Percentiles rank a stretch among this genome's conserved stretches.
These are phyloP conservation scores for Colossoma macropomum DNA, from an alignment of 2,113 vertebrate genomes.

Conservation along the genomic window DNA sequence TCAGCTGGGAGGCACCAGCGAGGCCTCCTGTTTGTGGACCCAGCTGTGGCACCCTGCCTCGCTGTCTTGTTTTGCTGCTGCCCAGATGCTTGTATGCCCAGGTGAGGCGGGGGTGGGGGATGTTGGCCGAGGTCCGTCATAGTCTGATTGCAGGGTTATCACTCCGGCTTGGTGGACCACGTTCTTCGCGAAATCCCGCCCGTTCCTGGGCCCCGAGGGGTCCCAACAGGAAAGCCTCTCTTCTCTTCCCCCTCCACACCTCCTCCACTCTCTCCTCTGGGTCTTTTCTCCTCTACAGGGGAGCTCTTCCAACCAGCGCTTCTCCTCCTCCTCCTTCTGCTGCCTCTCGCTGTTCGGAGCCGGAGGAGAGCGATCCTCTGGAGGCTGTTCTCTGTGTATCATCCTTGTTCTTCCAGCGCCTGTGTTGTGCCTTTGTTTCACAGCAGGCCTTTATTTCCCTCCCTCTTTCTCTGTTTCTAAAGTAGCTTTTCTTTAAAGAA, in stretches of 20 bases:
- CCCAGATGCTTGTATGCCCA: neutral
- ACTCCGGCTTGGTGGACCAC: neutral
- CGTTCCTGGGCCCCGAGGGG: conserved; percentile 70
- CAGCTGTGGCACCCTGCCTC: neutral
- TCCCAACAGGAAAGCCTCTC: conserved; percentile 76
- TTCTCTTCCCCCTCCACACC: conserved; percentile 62
- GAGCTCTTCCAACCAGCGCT: conserved; percentile 64
- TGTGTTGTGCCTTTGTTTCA: neutral
- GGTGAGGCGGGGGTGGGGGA: too few species aligned
- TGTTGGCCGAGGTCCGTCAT: too few species aligned
- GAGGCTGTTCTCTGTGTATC: neutral
- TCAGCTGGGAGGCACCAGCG: neutral
- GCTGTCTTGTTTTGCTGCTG: neutral
- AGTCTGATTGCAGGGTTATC: neutral
- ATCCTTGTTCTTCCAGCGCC: neutral
- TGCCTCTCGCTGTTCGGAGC: conserved; percentile 65
- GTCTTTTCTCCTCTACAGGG: conserved; percentile 68
- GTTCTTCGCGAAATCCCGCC: conserved; percentile 35
- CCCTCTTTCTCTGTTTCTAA: neutral
- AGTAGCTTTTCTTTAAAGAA: neutral
- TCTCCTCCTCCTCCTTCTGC: conserved; percentile 24
- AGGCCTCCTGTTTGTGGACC: neutral
- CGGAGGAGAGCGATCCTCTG: conserved; percentile 56
- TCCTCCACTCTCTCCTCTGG: conserved; percentile 67
- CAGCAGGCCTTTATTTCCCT: neutral